phyloP scores from a whole-genome alignment of 2,113 vertebrate genomes.

The Aix galericulata region DNA sequence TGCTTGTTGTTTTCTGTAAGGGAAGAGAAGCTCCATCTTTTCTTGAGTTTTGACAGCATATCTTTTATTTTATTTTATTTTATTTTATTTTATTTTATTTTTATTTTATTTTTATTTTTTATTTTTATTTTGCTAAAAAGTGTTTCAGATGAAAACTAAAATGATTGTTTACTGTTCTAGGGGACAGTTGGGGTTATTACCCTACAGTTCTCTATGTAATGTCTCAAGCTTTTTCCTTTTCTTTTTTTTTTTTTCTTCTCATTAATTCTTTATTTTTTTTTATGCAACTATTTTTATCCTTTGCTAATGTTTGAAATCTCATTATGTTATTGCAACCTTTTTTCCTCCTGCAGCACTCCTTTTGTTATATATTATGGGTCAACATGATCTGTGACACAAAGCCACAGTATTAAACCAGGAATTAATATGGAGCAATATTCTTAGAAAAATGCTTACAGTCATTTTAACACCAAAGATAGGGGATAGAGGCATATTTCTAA shows the following conservation, averaged over 20 bases:
- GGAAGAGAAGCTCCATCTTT: not conserved
- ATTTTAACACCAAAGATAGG: conserved; percentile 51
- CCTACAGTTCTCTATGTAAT: not conserved
- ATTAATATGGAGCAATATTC: conserved; percentile 10
- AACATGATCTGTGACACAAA: conserved; percentile 17
- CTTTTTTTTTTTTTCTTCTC: not conserved
- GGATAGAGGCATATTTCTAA: conserved; percentile 45
- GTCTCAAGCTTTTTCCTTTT: conserved; percentile 8
- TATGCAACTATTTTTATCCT: not conserved
- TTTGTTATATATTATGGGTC: not conserved
- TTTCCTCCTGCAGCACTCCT: conserved; percentile 36
- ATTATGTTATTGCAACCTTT: not conserved
- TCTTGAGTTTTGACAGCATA: not conserved
- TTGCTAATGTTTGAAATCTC: conserved; percentile 8
- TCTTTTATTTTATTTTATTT: not conserved
- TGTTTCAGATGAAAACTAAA: not conserved
- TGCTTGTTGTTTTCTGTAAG: not conserved
- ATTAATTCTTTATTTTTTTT: not conserved
- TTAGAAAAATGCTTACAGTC: conserved; percentile 35
- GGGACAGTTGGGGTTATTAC: not conserved
- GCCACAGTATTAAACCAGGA: not conserved
- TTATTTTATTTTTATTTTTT: not conserved
- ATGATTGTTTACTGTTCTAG: not conserved
- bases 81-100: not conserved
- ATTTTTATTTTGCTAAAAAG: not conserved